Evolutionary conservation across 2,113 vertebrate species (phyloP).

Genomic region (Mugil cephalus): DNA sequence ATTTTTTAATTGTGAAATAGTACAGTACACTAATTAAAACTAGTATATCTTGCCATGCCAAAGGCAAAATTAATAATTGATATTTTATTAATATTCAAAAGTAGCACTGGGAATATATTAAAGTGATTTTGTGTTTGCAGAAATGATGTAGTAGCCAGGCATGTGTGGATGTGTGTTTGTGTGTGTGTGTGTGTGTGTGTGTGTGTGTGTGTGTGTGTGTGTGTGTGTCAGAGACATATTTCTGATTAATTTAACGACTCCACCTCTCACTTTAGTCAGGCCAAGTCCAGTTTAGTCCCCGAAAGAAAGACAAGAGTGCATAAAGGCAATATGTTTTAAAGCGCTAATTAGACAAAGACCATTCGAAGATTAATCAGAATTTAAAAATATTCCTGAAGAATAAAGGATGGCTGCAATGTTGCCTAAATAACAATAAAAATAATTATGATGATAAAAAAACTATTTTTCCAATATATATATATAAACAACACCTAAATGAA

Average conservation of each 20-base stretch:
- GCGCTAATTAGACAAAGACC: conserved; percentile 25
- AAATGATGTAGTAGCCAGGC: conserved; percentile 86
- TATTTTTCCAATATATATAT: background rate
- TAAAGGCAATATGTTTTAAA: conserved; percentile 43
- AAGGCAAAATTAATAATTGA: conserved; percentile 99
- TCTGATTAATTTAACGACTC: conserved; percentile 53
- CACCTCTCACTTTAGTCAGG: conserved; percentile 59
- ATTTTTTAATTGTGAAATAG: conserved; percentile 99
- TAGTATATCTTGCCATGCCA: conserved; percentile 99
- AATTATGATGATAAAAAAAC: too few species aligned
- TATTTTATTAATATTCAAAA: conserved; percentile 99
- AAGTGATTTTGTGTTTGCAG: conserved; percentile 95
- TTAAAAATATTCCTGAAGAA: conserved; percentile 7
- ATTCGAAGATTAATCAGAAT: background rate
- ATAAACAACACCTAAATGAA: background rate
- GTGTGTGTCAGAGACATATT: conserved; percentile 57
- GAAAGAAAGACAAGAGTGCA: conserved; percentile 31
- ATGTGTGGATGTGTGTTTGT: conserved; percentile 21
- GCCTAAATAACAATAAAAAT: background rate
- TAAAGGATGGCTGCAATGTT: background rate
- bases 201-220: conserved; percentile 45
- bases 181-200: conserved; percentile 40
- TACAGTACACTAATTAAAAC: conserved; percentile 99
- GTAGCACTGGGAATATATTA: conserved; percentile 99
- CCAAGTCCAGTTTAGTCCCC: conserved; percentile 39